phyloP scores from a whole-genome alignment of 2,113 vertebrate species.

The Theristicus caerulescens region DNA sequence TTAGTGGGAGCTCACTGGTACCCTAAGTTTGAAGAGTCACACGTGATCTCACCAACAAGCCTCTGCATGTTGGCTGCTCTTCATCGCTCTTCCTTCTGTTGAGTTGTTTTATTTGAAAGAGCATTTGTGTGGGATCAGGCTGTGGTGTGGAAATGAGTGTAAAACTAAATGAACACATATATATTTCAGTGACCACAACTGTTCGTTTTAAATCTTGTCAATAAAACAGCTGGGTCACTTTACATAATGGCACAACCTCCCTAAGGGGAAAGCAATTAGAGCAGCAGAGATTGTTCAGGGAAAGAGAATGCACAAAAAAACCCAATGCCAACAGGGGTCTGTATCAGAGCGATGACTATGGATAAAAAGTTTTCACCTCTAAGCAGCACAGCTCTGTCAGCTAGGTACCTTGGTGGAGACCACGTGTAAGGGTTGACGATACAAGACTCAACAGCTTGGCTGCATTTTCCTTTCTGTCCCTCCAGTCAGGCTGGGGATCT shows the following conservation, averaged over 20 bases:
- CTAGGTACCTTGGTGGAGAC: neutral
- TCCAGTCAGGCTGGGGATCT: neutral
- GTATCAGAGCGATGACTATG: neutral
- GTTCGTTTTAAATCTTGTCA: neutral
- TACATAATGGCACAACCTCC: neutral
- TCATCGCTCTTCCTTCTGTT: fast-evolving
- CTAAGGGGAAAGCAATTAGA: neutral
- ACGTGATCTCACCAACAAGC: neutral
- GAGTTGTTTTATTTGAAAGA: neutral
- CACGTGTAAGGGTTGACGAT: fast-evolving
- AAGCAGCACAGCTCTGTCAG: neutral
- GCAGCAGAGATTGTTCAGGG: neutral
- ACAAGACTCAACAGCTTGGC: neutral
- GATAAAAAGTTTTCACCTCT: neutral
- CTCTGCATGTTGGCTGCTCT: neutral
- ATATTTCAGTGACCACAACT: neutral
- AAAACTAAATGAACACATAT: neutral
- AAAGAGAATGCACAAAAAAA: neutral
- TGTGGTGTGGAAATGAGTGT: neutral
- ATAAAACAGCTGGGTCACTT: neutral
- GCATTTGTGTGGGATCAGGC: neutral
- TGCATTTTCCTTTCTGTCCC: neutral
- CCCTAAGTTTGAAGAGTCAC: neutral
- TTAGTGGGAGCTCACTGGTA: neutral
- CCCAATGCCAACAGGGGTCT: neutral